Percentiles rank a stretch among this genome's conserved stretches.
These are phyloP conservation scores for Carterocephalus palaemon DNA, from an alignment of 2,888 invertebrate genomes.

Conservation along the genomic window DNA sequence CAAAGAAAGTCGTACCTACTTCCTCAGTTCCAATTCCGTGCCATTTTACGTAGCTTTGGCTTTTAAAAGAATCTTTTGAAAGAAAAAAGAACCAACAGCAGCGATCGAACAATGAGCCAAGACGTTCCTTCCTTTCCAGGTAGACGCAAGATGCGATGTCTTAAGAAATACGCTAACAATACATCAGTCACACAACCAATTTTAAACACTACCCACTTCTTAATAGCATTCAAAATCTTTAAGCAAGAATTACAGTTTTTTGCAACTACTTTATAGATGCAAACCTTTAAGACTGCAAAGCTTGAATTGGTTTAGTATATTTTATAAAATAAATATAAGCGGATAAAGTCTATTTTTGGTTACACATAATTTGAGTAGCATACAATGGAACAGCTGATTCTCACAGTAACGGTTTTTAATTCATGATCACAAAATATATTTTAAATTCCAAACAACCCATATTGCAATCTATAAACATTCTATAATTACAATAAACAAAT, in stretches of 20 bases:
- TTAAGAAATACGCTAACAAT: constrained; percentile 57
- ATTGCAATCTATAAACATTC: too few species aligned
- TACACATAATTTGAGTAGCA: neutral
- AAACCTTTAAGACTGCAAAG: constrained; percentile 26
- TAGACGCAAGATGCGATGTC: constrained; percentile 70
- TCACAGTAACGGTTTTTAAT: constrained; percentile 60
- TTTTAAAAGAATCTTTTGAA: constrained; percentile 25
- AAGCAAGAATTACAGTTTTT: constrained; percentile 2
- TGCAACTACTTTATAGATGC: constrained; percentile 15
- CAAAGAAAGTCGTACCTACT: constrained; percentile 20
- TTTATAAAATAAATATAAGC: constrained; percentile 4
- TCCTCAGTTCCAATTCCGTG: constrained; percentile 21
- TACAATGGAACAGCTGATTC: constrained; percentile 65
- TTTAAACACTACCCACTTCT: constrained; percentile 26
- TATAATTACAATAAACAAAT: too few species aligned
- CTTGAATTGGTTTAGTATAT: constrained; percentile 2
- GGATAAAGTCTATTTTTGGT: constrained; percentile 6
- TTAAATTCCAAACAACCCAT: constrained; percentile 22
- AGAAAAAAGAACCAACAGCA: constrained; percentile 45
- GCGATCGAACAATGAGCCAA: constrained; percentile 47
- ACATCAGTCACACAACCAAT: constrained; percentile 21
- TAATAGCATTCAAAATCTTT: constrained; percentile 28
- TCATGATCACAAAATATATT: constrained; percentile 35
- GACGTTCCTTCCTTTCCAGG: constrained; percentile 50
- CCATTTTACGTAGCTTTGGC: constrained; percentile 21